Evolutionary conservation across 2,888 invertebrate species (phyloP), one percentile per base, ranked within the genome.

Genomic region (Lottia scabra): DNA sequence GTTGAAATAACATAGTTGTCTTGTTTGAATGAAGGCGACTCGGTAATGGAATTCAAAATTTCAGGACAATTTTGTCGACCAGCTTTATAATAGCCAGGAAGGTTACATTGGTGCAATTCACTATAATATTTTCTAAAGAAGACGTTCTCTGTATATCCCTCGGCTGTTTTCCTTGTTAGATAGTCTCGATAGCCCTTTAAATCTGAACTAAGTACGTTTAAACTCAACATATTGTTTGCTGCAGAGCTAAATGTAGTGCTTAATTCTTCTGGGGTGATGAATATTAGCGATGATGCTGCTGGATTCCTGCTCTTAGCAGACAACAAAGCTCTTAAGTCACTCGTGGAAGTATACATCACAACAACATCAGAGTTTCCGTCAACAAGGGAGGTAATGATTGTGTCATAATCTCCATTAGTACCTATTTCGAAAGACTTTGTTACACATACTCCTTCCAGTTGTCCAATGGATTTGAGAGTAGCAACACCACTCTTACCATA

Each of bases 1-100:
- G 87, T 88, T 8, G 87, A 84, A 8, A 87, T 73, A 1, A 87
- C 82, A 43, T 80, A 86, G 65, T 81, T 82, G 71, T 86, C 85
- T 38, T 79, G 79, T 10, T 63, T 68, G 68, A 83, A 87, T 10
- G 65, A 63, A 0, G 75, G 38, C 15, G 72, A 67, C n/a, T 71
- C 63, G 3, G 79, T 78, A 23, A 38, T 38, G 10, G 38, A 38
- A 23, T 46, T 44, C 30, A 65, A 30, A n/a, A n/a, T 38, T 0
- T 5, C 12, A n/a, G 10, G 23, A 43, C 38, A 65, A 19, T 19
- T 6, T 16, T 4, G 10, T 56, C 43, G 19, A 26, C 30, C 12
- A 15, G n/a, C 27, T 66, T 38, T 75, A 70, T 79, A 79, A 63
- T 75, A 65, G 8, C 81, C 80, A 10, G 84, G 83, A 4, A 88